Evolutionary conservation across 2,888 invertebrate species (phyloP).

Genomic region (Cephus pygmeus): DNA sequence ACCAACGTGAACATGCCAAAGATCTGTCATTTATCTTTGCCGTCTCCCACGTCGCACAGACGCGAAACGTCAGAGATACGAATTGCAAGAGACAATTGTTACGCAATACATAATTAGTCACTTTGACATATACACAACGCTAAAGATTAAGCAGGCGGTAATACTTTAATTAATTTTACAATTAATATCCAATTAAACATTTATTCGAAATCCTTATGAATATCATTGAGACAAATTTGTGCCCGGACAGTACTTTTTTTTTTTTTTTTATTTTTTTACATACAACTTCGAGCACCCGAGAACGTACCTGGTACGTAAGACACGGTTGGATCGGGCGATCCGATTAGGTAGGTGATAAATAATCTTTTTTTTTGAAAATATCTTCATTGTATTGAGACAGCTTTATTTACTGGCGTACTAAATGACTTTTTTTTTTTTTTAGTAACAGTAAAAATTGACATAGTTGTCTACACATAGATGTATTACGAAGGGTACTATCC

Average conservation of each 20-base stretch:
- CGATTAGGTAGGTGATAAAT: conserved; percentile 4
- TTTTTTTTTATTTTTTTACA: conserved; percentile 11
- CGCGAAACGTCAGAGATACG: neutral
- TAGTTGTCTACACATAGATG: conserved; percentile 12
- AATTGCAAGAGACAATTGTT: neutral
- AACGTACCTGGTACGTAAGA: neutral
- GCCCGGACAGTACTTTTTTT: conserved; percentile 14
- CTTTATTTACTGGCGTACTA: conserved; percentile 59
- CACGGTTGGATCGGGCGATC: neutral
- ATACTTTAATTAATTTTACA: neutral
- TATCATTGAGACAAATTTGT: neutral
- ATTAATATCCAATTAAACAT: neutral
- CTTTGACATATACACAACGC: neutral
- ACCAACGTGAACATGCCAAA: neutral
- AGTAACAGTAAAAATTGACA: conserved; percentile 24
- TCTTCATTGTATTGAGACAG: conserved; percentile 15
- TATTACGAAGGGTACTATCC: neutral
- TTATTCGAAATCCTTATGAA: neutral
- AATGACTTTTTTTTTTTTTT: conserved; percentile 11
- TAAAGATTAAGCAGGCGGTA: neutral
- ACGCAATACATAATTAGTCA: neutral
- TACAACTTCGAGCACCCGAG: neutral
- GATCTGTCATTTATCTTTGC: neutral
- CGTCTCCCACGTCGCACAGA: neutral
- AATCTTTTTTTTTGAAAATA: neutral